Percentiles rank a stretch among this genome's conserved stretches.
phyloP scores from a whole-genome alignment of 1,140 invertebrate genomes.

The Paralvinella palmiformis region DNA sequence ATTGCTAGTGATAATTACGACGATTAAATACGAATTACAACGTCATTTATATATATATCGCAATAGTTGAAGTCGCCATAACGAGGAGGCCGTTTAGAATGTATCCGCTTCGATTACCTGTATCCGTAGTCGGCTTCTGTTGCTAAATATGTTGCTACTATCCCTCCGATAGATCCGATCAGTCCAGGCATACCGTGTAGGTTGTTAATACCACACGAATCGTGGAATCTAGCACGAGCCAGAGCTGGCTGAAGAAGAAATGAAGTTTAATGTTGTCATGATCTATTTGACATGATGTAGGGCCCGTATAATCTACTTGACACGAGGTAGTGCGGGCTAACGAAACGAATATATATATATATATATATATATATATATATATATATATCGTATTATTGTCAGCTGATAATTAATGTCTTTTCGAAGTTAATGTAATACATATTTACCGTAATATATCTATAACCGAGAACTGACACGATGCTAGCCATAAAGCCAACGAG shows the following conservation, averaged over 20 bases:
- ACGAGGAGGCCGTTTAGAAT: background rate
- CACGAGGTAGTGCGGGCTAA: background rate
- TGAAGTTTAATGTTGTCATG: background rate
- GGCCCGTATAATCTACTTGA: too few relatives aligned
- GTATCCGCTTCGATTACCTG: background rate
- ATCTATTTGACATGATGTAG: too few relatives aligned
- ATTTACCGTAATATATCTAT: conserved; percentile 70
- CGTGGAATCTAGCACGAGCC: conserved; percentile 66
- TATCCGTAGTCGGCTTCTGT: conserved; percentile 50
- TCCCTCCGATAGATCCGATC: conserved; percentile 71
- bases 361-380: background rate
- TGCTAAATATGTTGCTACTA: conserved; percentile 68
- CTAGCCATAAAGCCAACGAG: conserved; percentile 75
- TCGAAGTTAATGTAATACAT: background rate
- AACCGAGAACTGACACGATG: conserved; percentile 76
- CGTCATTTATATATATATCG: background rate
- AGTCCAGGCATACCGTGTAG: conserved; percentile 92
- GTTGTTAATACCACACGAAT: conserved; percentile 94
- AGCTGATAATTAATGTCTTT: background rate
- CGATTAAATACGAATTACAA: background rate
- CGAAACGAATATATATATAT: background rate
- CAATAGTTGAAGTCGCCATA: background rate
- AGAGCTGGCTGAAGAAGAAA: conserved; percentile 62
- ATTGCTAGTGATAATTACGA: background rate
- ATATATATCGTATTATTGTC: background rate